These are phyloP conservation scores for Leptinotarsa peninsularis DNA, from an alignment of 2,888 invertebrate species.

Conservation along the genomic window DNA sequence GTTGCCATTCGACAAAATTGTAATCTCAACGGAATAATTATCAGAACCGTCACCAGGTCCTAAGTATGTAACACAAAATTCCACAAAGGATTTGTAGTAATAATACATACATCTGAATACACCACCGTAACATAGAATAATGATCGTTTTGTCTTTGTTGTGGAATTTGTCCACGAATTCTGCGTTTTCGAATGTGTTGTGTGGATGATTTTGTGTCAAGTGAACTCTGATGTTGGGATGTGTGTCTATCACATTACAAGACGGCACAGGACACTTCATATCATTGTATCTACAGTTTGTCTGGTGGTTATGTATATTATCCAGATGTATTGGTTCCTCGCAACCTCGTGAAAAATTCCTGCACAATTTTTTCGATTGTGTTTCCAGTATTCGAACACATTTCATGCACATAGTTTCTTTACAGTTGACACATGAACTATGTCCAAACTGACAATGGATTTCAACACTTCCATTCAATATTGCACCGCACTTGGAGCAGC, in stretches of 20 bases:
- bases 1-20: constrained; percentile 38
- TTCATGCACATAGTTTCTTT: constrained; percentile 51
- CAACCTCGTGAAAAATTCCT: constrained; percentile 55
- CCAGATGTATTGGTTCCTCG: constrained; percentile 44
- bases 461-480: constrained; percentile 35
- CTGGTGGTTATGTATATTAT: constrained; percentile 51
- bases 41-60: constrained; percentile 53
- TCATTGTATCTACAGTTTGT: constrained; percentile 54
- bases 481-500: constrained; percentile 47
- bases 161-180: constrained; percentile 46
- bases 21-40: constrained; percentile 52
- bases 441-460: constrained; percentile 53
- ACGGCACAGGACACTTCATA: constrained; percentile 51
- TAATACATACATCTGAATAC: constrained; percentile 57
- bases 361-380: constrained; percentile 50
- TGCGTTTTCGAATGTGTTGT: constrained; percentile 44
- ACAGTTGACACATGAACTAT: constrained; percentile 52
- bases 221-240: constrained; percentile 49
- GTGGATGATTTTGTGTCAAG: constrained; percentile 48
- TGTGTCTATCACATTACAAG: constrained; percentile 46
- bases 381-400: constrained; percentile 51
- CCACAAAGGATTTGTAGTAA: constrained; percentile 53
- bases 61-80: constrained; percentile 54
- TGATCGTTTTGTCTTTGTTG: constrained; percentile 51
- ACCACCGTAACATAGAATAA: constrained; percentile 52